Evolutionary conservation across 2,888 invertebrate species (phyloP).

Genomic region (Lasioglossum vierecki): DNA sequence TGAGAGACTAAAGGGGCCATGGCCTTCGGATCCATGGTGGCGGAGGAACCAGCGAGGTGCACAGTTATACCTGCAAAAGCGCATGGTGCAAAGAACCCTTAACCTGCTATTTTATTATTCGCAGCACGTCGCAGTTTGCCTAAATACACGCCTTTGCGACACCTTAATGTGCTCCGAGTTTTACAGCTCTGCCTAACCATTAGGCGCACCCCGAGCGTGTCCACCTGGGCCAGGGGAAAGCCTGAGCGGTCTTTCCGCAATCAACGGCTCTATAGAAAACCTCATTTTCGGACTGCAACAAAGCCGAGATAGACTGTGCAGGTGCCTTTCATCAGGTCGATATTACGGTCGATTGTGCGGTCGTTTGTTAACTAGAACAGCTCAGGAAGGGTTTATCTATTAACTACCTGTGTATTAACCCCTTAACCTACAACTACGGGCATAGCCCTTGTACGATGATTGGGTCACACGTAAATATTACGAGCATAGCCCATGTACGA

Average conservation of each 20-base stretch:
- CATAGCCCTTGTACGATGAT: too few species aligned
- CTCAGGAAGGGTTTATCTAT: too few species aligned
- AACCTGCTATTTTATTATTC: conserved; percentile 76
- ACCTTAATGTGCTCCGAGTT: conserved; percentile 72
- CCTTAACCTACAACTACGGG: too few species aligned
- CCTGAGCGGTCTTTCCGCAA: conserved; percentile 43
- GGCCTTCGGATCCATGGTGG: conserved; percentile 57
- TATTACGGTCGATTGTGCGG: conserved; percentile 5
- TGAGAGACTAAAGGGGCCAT: conserved; percentile 44
- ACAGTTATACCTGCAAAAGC: conserved; percentile 52
- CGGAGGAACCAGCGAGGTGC: conserved; percentile 23
- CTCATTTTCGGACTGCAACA: conserved; percentile 25
- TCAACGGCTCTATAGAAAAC: conserved; percentile 40
- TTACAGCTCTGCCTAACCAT: conserved; percentile 65
- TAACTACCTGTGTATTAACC: too few species aligned
- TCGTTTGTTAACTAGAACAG: conserved; percentile 9
- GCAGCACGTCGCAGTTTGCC: conserved; percentile 61
- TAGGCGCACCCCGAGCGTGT: conserved; percentile 50
- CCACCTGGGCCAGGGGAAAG: conserved; percentile 47
- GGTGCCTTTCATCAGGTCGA: not conserved
- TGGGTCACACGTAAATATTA: too few species aligned
- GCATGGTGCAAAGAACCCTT: conserved; percentile 57
- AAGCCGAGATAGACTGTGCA: conserved; percentile 26
- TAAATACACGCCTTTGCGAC: conserved; percentile 63
- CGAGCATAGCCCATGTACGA: too few species aligned